Evolutionary conservation across 2,888 invertebrate genomes (phyloP), one percentile per base, ranked within the genome.

Genomic region (Thysanoteuthis rhombus): DNA sequence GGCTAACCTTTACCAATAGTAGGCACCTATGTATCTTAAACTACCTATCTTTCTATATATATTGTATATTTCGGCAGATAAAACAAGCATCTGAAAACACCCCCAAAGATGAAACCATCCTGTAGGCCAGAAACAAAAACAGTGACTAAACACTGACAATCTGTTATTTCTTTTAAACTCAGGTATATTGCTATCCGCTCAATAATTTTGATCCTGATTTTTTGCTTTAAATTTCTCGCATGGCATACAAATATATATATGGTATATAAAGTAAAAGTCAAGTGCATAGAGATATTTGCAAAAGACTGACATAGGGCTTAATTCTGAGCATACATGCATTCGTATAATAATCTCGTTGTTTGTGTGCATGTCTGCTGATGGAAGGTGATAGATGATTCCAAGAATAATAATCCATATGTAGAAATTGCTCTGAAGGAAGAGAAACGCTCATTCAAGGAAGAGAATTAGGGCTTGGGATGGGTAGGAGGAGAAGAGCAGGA

Each of bases 191-290:
- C n/a, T n/a, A n/a, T n/a, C n/a, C n/a, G n/a, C n/a, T n/a, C n/a
- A n/a, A n/a, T n/a, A n/a, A n/a, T n/a, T n/a, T n/a, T n/a, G n/a
- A n/a, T n/a, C n/a, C n/a, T n/a, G n/a, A n/a, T n/a, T n/a, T n/a
- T n/a, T n/a, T n/a, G n/a, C n/a, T n/a, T n/a, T n/a, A n/a, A n/a
- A n/a, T n/a, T n/a, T n/a, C n/a, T n/a, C n/a, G n/a, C n/a, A n/a
- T n/a, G n/a, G n/a, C n/a, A n/a, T n/a, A n/a, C n/a, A 75, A n/a
- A 75, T 75, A 75, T 75, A 75, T 75, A 75, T 75, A 75, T 75
- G 25, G n/a, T n/a, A n/a, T 25, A 75, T 12, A 8, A 5, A 28
- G 75, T 16, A 75, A 75, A 75, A 75, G n/a, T 75, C 36, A 36
- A 3, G 16, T 75, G 19, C 75, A 58, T 28, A 58, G 58, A 58